These are phyloP conservation scores for Andrena minutula DNA, from an alignment of 2,888 invertebrate species.

Conservation along the genomic window DNA sequence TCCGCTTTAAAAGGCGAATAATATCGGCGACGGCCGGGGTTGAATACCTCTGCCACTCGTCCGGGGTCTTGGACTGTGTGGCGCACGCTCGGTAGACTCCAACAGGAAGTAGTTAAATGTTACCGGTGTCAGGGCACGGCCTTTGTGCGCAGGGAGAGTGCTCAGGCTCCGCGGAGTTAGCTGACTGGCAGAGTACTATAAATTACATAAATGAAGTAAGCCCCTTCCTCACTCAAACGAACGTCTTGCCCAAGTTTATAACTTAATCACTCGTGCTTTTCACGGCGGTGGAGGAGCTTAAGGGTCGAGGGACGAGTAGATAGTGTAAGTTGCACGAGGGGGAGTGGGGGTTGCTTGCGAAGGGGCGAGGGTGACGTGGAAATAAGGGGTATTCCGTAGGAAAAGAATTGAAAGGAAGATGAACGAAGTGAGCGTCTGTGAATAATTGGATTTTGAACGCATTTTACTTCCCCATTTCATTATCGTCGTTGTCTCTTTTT, in stretches of 20 bases:
- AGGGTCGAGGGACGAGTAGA: constrained; percentile 28
- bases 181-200: constrained; percentile 78
- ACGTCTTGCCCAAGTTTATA: constrained; percentile 80
- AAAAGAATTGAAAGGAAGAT: constrained; percentile 15
- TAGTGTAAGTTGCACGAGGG: constrained; percentile 35
- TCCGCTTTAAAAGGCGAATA: constrained; percentile 58
- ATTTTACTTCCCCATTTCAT: not conserved
- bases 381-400: constrained; percentile 7
- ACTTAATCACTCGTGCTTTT: constrained; percentile 78
- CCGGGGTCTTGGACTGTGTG: constrained; percentile 25
- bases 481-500: not conserved
- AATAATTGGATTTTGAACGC: not conserved
- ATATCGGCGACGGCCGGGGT: constrained; percentile 50
- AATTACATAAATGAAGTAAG: constrained; percentile 82
- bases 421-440: not conserved
- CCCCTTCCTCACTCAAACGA: constrained; percentile 74
- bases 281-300: constrained; percentile 60
- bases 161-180: constrained; percentile 68
- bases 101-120: constrained; percentile 78
- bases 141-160: constrained; percentile 68
- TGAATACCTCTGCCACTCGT: constrained; percentile 38
- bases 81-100: constrained; percentile 69
- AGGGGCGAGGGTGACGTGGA: not conserved
- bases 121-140: constrained; percentile 74
- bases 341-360: constrained; percentile 7